Evolutionary conservation across 2,888 invertebrate species (phyloP).

Genomic region (Branchellion lobata): DNA sequence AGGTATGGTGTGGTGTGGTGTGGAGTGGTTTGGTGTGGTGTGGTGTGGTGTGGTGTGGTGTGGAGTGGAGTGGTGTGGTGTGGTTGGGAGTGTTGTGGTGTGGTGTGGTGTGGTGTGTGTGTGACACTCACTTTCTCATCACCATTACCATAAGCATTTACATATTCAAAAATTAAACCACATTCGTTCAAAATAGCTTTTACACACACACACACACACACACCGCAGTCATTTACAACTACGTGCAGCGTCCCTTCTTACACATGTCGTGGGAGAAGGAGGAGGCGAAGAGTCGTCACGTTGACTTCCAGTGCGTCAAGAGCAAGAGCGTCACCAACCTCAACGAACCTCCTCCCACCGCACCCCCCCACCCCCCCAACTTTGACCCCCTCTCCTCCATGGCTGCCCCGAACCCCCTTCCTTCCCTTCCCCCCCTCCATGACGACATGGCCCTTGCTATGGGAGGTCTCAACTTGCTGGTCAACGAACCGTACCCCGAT

Average conservation of each 20-base stretch:
- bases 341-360: conserved; percentile 82
- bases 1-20: conserved; percentile 55
- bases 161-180: no score
- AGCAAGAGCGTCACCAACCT: conserved; percentile 95
- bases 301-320: conserved; percentile 97
- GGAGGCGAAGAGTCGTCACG: conserved; percentile 96
- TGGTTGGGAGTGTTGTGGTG: neutral
- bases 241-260: conserved; percentile 97
- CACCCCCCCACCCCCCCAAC: conserved; percentile 17
- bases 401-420: neutral
- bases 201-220: no score
- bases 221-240: conserved; percentile 92
- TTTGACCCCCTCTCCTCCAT: neutral
- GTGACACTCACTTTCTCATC: no score
- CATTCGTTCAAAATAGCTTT: no score
- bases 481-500: conserved; percentile 46
- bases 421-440: neutral
- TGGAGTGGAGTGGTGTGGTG: neutral
- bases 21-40: neutral
- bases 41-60: neutral
- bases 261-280: conserved; percentile 99
- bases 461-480: conserved; percentile 20
- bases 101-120: no score
- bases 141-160: neutral
- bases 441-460: conserved; percentile 5